Percentiles rank a stretch among this genome's conserved stretches.
phyloP scores from a whole-genome alignment of 2,797 vertebrate genomes.

The Fringilla coelebs region DNA sequence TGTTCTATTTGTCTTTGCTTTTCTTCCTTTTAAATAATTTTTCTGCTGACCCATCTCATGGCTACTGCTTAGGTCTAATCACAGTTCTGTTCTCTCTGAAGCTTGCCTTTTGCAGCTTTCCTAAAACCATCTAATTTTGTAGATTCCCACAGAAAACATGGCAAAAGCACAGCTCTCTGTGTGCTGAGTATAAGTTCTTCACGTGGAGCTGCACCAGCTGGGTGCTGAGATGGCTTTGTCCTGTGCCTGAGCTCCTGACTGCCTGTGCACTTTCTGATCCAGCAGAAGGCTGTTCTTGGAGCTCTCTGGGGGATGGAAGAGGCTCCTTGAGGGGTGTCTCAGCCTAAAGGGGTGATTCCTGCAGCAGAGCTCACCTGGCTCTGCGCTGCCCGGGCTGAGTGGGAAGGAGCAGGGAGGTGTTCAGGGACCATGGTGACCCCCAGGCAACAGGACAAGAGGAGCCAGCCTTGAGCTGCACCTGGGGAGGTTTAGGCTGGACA shows the following conservation, averaged over 20 bases:
- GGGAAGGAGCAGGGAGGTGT: not conserved
- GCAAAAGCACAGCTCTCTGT: not conserved
- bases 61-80: not conserved
- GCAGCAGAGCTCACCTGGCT: not conserved
- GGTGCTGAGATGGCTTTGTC: not conserved
- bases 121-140: not conserved
- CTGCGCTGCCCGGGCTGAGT: not conserved
- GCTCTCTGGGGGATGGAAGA: not conserved
- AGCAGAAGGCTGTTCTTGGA: not conserved
- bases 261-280: not conserved
- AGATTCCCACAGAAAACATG: not conserved
- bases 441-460: not conserved
- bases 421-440: not conserved
- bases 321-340: not conserved
- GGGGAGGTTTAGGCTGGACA: not conserved
- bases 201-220: not conserved
- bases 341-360: not conserved
- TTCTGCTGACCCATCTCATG: not conserved
- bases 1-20: not conserved
- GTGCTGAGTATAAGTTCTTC: not conserved
- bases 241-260: not conserved
- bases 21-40: not conserved
- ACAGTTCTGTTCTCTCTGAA: not conserved
- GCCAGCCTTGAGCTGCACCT: not conserved
- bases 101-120: not conserved